These are phyloP conservation scores for Petrolisthes manimaculis DNA, from an alignment of 2,888 invertebrate genomes.

Conservation along the genomic window DNA sequence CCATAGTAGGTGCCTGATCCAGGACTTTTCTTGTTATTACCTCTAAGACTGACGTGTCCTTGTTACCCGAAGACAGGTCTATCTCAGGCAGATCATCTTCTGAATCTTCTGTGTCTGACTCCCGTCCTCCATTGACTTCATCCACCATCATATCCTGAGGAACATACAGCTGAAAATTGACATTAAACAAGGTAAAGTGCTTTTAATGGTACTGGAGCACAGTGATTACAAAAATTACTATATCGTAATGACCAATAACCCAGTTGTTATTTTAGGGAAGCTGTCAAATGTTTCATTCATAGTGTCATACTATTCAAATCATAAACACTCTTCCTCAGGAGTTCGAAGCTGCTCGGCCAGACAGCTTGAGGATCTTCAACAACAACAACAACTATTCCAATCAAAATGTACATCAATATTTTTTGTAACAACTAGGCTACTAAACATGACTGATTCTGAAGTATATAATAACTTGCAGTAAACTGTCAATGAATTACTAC, in stretches of 20 bases:
- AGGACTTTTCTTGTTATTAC: slow-evolving; percentile 70
- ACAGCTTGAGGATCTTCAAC: no score
- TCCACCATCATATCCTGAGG: slow-evolving; percentile 52
- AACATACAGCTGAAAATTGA: neutral
- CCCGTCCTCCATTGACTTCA: slow-evolving; percentile 62
- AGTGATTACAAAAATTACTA: neutral
- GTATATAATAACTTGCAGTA: no score
- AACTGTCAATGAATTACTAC: no score
- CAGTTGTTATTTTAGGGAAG: no score
- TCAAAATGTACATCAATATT: no score
- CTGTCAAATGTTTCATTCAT: no score
- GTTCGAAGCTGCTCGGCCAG: no score
- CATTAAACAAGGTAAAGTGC: neutral
- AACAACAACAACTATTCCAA: no score
- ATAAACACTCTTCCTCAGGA: no score
- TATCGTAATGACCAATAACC: neutral
- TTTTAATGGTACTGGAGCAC: neutral
- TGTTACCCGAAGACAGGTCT: slow-evolving; percentile 80
- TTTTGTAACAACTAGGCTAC: no score
- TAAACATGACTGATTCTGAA: no score
- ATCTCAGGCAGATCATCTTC: slow-evolving; percentile 77
- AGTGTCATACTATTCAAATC: no score
- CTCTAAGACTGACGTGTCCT: slow-evolving; percentile 85
- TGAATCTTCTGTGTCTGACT: slow-evolving; percentile 77
- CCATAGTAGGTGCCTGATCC: neutral